These are phyloP conservation scores for Chaenogobius annularis DNA, from an alignment of 2,113 vertebrate species.

Conservation along the genomic window DNA sequence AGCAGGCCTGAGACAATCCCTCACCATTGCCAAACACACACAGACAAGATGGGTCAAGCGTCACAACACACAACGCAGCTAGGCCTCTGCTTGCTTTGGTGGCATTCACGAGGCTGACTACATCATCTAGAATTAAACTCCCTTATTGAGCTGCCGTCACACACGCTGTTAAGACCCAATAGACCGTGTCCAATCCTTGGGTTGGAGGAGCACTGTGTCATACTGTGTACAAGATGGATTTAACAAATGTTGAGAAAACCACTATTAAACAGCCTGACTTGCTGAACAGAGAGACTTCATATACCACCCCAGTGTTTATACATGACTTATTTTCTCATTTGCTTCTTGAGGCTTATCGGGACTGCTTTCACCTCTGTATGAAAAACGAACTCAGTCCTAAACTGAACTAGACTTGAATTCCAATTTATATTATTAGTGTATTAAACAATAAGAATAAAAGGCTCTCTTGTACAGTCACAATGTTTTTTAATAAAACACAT, in stretches of 20 bases:
- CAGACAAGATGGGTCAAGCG: neutral
- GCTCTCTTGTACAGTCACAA: slow-evolving; percentile 71
- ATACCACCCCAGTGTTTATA: neutral
- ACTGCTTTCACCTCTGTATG: neutral
- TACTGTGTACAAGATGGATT: slow-evolving; percentile 47
- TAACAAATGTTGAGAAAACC: slow-evolving; percentile 57
- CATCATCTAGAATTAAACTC: slow-evolving; percentile 57
- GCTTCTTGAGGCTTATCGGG: neutral
- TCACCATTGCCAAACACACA: neutral
- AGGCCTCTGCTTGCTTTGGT: slow-evolving; percentile 31
- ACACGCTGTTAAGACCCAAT: slow-evolving; percentile 49
- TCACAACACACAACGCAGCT: neutral
- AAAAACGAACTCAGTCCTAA: too few species aligned
- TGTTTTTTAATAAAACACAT: slow-evolving; percentile 83
- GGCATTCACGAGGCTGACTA: slow-evolving; percentile 21
- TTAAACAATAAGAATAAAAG: slow-evolving; percentile 65
- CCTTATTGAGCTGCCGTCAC: slow-evolving; percentile 44
- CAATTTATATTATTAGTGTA: too few species aligned
- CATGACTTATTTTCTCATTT: neutral
- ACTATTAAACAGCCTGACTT: slow-evolving; percentile 17
- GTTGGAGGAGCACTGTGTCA: slow-evolving; percentile 46
- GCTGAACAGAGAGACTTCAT: slow-evolving; percentile 31
- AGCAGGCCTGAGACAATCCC: neutral
- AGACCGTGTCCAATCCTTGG: slow-evolving; percentile 58
- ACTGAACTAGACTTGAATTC: too few species aligned